Evolutionary conservation across 2,113 vertebrate genomes (phyloP).

Genomic region (Rousettus leschenaultii): DNA sequence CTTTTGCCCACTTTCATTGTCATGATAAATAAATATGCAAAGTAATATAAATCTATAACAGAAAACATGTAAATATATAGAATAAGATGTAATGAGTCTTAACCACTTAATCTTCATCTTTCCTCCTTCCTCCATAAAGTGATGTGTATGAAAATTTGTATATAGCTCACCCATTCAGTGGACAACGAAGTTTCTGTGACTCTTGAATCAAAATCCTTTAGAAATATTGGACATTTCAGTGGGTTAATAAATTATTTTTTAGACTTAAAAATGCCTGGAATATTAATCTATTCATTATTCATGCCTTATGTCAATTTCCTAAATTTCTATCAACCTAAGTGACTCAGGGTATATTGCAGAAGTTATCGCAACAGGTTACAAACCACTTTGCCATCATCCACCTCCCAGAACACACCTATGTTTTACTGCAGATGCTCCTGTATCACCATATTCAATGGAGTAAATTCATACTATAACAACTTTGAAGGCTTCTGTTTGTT

Average conservation of each 20-base stretch:
- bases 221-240: not conserved
- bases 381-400: fast-evolving
- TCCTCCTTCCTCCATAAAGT: not conserved
- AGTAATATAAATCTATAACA: not conserved
- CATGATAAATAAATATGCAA: not conserved
- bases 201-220: not conserved
- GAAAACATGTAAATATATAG: not conserved
- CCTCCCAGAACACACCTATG: fast-evolving
- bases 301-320: not conserved
- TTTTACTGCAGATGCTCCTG: not conserved
- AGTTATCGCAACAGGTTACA: fast-evolving
- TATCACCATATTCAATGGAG: fast-evolving
- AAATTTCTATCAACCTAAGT: not conserved
- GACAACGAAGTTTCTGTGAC: too few species aligned
- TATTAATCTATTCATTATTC: not conserved
- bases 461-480: fast-evolving
- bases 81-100: not conserved
- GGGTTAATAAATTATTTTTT: not conserved
- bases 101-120: fast-evolving
- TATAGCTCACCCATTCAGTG: not conserved
- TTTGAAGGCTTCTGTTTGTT: not conserved
- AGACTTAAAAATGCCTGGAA: not conserved
- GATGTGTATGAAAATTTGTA: not conserved
- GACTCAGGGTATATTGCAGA: fast-evolving
- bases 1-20: not conserved